A percentile compares a stretch with the other conserved stretches of the same genome.
Conservation (phyloP, 2,797 vertebrate genomes). For the Pangasius djambal region DNA sequence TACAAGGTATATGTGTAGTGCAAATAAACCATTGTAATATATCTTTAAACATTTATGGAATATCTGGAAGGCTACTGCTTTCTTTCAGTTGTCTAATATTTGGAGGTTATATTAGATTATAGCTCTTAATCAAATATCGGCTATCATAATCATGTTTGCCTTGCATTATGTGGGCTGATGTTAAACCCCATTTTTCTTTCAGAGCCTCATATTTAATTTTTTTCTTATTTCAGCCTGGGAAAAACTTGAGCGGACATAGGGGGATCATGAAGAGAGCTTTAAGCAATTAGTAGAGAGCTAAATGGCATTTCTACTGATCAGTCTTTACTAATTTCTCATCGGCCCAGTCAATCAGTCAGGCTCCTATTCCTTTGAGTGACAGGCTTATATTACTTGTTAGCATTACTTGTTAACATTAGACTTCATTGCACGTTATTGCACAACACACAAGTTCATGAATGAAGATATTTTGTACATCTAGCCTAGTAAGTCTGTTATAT, state of each 20-base stretch:
- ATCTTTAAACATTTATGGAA: not conserved
- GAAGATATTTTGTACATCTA: not conserved
- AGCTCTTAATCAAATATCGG: not conserved
- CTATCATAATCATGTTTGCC: not conserved
- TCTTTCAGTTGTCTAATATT: not conserved
- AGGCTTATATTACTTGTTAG: not conserved
- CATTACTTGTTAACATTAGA: not conserved
- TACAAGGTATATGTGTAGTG: not conserved
- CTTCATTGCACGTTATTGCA: not conserved
- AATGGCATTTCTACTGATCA: not conserved
- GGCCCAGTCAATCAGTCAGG: not conserved
- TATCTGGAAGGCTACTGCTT: not conserved
- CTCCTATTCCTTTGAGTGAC: not conserved
- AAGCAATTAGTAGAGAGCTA: not conserved
- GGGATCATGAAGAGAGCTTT: not conserved
- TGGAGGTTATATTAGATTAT: slow-evolving; percentile 12
- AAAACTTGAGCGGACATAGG: too few species aligned
- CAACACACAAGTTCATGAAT: not conserved
- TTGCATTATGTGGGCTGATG: not conserved
- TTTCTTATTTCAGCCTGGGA: not conserved
- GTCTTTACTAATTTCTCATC: not conserved
- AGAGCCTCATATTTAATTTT: not conserved
- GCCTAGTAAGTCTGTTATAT: not conserved
- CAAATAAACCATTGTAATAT: not conserved
- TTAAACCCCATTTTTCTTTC: not conserved